Conservation (phyloP, 2,113 vertebrate species). For the Cathartes aura region DNA sequence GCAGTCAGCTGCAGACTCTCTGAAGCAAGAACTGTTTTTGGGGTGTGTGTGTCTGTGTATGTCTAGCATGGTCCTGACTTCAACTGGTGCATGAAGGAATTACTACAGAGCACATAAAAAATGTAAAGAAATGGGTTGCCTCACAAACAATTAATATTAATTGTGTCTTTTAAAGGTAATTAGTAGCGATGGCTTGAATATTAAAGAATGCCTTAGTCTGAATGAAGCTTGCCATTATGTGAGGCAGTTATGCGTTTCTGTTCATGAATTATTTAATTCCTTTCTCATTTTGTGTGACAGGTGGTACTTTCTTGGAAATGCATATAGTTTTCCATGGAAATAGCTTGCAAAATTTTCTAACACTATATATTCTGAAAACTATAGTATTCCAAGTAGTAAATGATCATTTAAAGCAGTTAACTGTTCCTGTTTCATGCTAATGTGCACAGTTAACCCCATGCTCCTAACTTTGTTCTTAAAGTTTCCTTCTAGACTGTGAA, state of each 20-base stretch:
- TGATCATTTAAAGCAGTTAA: background rate
- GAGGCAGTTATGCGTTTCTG: background rate
- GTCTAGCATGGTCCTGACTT: background rate
- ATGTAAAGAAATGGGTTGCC: background rate
- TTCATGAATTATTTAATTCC: background rate
- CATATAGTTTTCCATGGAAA: background rate
- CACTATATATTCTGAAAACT: background rate
- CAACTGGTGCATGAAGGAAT: background rate
- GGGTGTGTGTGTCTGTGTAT: background rate
- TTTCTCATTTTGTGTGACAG: background rate
- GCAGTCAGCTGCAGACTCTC: background rate
- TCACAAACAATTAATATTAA: background rate
- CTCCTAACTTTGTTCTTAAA: background rate
- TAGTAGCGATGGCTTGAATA: background rate
- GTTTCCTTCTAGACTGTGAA: background rate
- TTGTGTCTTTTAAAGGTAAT: background rate
- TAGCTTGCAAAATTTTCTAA: background rate
- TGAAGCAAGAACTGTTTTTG: background rate
- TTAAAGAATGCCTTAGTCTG: background rate
- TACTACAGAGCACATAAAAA: background rate
- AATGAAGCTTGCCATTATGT: background rate
- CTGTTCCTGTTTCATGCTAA: background rate
- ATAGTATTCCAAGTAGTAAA: background rate
- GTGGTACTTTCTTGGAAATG: background rate
- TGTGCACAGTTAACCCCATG: background rate